Conservation (phyloP, 2,888 invertebrate species). For the Apotomis capreana region DNA sequence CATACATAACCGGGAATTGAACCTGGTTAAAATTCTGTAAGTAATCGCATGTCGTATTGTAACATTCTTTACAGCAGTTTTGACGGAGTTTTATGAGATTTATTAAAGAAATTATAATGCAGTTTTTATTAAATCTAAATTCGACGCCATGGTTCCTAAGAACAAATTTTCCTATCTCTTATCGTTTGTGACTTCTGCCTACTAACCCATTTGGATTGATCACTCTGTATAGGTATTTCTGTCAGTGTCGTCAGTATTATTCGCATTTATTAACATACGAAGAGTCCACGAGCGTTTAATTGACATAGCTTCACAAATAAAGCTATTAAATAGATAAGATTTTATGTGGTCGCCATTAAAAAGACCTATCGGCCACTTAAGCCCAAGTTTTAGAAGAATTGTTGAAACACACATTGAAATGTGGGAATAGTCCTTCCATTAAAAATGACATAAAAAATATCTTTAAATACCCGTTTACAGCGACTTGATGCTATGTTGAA, state of each 20-base stretch:
- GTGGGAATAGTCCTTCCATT: slow-evolving; percentile 8
- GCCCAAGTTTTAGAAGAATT: slow-evolving; percentile 11
- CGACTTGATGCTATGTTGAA: neutral
- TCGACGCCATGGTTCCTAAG: no score
- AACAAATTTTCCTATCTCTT: no score
- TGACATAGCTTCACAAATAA: slow-evolving; percentile 42
- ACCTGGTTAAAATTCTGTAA: no score
- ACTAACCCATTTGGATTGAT: no score
- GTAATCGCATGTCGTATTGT: no score
- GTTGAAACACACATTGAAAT: neutral
- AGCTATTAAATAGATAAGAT: slow-evolving; percentile 42
- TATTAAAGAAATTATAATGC: no score
- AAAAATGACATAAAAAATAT: slow-evolving; percentile 6
- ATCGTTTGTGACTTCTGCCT: no score
- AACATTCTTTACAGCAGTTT: no score
- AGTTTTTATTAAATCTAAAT: no score
- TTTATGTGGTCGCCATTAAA: slow-evolving; percentile 32
- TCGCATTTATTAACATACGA: slow-evolving; percentile 52
- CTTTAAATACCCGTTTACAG: neutral
- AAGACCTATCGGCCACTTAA: slow-evolving; percentile 1
- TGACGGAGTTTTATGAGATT: no score
- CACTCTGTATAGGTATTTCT: slow-evolving; percentile 42
- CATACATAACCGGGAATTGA: no score
- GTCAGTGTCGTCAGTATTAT: slow-evolving; percentile 51
- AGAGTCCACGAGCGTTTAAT: slow-evolving; percentile 41